Evolutionary conservation across 2,797 vertebrate genomes (phyloP).

Genomic region (Hydrophis major): DNA sequence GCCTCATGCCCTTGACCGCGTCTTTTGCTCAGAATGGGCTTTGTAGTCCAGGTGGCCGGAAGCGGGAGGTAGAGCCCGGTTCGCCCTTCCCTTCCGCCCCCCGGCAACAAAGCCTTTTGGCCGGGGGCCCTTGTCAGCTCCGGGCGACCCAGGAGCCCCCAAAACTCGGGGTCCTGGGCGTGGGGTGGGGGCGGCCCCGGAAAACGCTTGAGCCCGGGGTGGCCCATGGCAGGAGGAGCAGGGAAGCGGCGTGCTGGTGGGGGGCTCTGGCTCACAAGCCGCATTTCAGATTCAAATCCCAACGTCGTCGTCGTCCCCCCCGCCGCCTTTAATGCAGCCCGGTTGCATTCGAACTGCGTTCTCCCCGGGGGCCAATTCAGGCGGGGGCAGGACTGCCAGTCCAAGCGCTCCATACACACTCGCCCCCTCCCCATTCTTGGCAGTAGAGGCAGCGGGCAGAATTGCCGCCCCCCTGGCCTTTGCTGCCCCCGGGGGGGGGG

Average conservation of each 20-base stretch:
- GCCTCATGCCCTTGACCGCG: neutral
- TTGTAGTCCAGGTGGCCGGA: neutral
- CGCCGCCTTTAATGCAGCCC: too few species aligned
- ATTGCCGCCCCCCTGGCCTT: neutral
- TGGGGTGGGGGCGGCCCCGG: neutral
- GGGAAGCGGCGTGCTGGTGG: neutral
- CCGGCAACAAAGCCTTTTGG: neutral
- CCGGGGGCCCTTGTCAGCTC: neutral
- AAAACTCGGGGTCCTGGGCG: neutral
- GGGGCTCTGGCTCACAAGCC: neutral
- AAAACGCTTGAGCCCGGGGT: neutral
- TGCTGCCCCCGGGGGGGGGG: neutral
- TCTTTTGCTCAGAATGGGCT: neutral
- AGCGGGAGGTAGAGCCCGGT: neutral
- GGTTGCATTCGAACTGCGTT: neutral
- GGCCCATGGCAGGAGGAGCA: neutral
- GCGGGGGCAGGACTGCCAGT: neutral
- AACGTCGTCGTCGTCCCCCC: neutral
- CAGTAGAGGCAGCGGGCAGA: neutral
- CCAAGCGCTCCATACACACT: neutral
- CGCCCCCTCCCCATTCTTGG: neutral
- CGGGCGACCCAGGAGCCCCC: neutral
- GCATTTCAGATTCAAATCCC: neutral
- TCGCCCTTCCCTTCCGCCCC: fast-evolving
- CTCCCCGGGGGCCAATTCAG: neutral